phyloP scores from a whole-genome alignment of 2,113 vertebrate species.

The Seriola aureovittata region DNA sequence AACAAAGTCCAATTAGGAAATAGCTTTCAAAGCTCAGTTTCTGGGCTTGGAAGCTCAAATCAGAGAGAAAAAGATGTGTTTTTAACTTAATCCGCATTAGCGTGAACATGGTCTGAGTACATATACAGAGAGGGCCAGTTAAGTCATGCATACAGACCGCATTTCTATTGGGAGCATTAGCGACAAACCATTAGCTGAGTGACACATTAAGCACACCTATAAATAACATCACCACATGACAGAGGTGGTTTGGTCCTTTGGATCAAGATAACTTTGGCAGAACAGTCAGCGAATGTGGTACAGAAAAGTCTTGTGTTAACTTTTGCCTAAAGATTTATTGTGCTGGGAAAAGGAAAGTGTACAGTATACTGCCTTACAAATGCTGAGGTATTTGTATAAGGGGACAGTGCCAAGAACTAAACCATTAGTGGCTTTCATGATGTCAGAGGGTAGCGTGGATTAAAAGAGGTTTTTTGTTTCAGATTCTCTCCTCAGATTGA shows the following conservation, averaged over 20 bases:
- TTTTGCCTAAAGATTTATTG: conserved; percentile 14
- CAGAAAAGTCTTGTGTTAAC: conserved; percentile 6
- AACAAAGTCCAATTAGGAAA: not conserved
- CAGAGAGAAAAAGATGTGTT: not conserved
- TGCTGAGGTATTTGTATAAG: conserved; percentile 7
- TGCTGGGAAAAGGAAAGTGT: conserved; percentile 7
- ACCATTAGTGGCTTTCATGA: conserved; percentile 31
- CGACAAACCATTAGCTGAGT: conserved; percentile 42
- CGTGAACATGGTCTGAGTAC: not conserved
- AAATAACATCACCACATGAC: conserved; percentile 34
- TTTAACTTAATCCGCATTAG: not conserved
- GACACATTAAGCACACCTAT: conserved; percentile 41
- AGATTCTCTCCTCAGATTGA: conserved; percentile 23
- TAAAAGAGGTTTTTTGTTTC: conserved; percentile 21
- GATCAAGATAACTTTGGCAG: conserved; percentile 6
- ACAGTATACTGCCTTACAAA: conserved; percentile 3
- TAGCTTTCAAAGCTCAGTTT: not conserved
- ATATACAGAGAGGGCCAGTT: conserved; percentile 8
- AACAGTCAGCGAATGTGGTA: conserved; percentile 6
- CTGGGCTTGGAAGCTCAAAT: not conserved
- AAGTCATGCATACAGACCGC: conserved; percentile 26
- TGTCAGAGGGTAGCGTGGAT: conserved; percentile 14
- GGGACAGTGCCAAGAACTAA: conserved; percentile 24
- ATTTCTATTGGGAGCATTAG: conserved; percentile 30
- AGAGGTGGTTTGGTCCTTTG: not conserved